Conservation (phyloP, 2,888 invertebrate species). For the Lasioglossum figueresi region DNA sequence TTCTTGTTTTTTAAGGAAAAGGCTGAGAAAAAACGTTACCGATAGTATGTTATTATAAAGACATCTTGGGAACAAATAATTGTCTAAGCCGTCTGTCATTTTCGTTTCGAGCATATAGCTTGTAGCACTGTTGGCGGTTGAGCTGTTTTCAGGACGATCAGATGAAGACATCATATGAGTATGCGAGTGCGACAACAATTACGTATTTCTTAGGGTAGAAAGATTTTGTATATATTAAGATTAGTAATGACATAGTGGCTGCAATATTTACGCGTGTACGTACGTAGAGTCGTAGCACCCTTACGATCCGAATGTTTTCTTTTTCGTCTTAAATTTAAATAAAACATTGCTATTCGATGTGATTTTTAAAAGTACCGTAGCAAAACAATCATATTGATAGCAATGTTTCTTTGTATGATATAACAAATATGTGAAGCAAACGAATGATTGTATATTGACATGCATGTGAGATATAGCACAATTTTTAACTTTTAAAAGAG, state of each 20-base stretch:
- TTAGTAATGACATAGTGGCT: conserved; percentile 44
- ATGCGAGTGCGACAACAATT: conserved; percentile 38
- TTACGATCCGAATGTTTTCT: conserved; percentile 38
- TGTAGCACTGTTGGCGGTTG: conserved; percentile 61
- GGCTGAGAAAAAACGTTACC: conserved; percentile 56
- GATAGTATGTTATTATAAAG: conserved; percentile 65
- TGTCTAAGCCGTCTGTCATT: conserved; percentile 65
- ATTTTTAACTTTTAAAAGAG: conserved; percentile 56
- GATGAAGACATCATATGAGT: conserved; percentile 34
- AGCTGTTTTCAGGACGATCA: conserved; percentile 68
- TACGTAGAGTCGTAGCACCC: conserved; percentile 48
- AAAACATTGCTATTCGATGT: conserved; percentile 50
- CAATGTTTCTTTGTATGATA: conserved; percentile 58
- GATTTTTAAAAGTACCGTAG: conserved; percentile 47
- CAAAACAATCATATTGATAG: conserved; percentile 54
- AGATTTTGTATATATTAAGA: conserved; percentile 64
- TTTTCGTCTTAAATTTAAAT: conserved; percentile 44
- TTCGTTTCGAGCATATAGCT: conserved; percentile 54
- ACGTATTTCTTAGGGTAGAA: conserved; percentile 51
- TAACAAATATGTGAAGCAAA: conserved; percentile 42
- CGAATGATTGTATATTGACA: conserved; percentile 58
- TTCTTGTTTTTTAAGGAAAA: conserved; percentile 63
- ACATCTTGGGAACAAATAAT: conserved; percentile 71
- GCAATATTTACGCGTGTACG: conserved; percentile 59
- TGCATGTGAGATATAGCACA: conserved; percentile 55